These are phyloP conservation scores for Imbricaverruca yamaguchii DNA, from an alignment of 2,888 invertebrate genomes.

Conservation along the genomic window DNA sequence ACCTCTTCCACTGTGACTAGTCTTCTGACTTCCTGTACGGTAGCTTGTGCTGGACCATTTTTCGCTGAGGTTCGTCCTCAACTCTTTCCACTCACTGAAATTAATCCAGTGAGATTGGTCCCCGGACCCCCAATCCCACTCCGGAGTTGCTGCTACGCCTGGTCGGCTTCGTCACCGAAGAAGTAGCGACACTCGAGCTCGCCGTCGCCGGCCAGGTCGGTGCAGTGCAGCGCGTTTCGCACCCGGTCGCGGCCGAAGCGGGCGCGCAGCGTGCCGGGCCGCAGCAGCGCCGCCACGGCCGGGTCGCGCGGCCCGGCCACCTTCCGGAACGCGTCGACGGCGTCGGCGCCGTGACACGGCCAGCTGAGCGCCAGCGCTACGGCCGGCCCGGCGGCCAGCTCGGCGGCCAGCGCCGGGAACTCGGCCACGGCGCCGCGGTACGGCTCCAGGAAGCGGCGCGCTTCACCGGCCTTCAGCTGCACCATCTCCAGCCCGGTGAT, in stretches of 20 bases:
- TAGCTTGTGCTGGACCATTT: too few relatives aligned
- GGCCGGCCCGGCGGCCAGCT: constrained; percentile 75
- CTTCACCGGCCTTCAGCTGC: constrained; percentile 67
- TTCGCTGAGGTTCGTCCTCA: too few relatives aligned
- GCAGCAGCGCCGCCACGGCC: constrained; percentile 74
- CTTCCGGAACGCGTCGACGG: constrained; percentile 57
- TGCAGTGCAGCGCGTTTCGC: constrained; percentile 85
- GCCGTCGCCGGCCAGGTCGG: constrained; percentile 83
- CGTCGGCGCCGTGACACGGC: constrained; percentile 32
- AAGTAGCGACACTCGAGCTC: constrained; percentile 55
- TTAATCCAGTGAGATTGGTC: too few relatives aligned
- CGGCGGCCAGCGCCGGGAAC: constrained; percentile 70
- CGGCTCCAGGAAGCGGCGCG: constrained; percentile 85
- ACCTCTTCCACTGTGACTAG: too few relatives aligned
- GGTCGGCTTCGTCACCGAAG: constrained; percentile 34
- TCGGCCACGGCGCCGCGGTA: constrained; percentile 82
- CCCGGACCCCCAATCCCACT: too few relatives aligned
- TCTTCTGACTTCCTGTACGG: too few relatives aligned
- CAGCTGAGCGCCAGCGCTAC: constrained; percentile 68
- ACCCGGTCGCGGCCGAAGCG: constrained; percentile 72
- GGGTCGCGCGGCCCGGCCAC: constrained; percentile 84
- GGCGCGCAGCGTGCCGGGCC: constrained; percentile 76
- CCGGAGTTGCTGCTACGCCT: too few relatives aligned
- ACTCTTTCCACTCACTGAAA: too few relatives aligned
- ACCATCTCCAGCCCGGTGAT: constrained; percentile 74